phyloP scores from a whole-genome alignment of 2,888 invertebrate species.

The Pyralis farinalis region DNA sequence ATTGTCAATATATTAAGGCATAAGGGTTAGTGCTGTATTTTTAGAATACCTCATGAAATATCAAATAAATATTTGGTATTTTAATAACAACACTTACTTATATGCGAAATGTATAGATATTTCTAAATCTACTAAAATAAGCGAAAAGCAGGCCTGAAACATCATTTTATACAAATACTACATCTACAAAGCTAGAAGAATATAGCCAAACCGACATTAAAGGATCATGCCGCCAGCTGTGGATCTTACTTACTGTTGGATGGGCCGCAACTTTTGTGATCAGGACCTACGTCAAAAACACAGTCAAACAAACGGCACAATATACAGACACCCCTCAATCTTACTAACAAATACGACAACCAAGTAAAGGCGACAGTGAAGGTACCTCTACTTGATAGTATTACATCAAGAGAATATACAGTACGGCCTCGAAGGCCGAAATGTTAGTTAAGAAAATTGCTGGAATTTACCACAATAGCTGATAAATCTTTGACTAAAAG shows the following conservation, averaged over 20 bases:
- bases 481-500: conserved; percentile 47
- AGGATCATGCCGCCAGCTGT: conserved; percentile 64
- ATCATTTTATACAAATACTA: conserved; percentile 41
- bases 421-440: conserved; percentile 25
- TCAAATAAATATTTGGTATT: too few species aligned
- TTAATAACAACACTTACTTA: too few species aligned
- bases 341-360: conserved; percentile 45
- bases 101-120: too few species aligned
- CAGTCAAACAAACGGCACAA: conserved; percentile 76
- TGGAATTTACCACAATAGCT: conserved; percentile 65
- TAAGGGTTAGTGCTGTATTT: too few species aligned
- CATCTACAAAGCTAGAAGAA: conserved; percentile 65
- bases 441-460: conserved; percentile 65
- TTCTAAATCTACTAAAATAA: conserved; percentile 19
- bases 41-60: too few species aligned
- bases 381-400: conserved; percentile 44
- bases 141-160: conserved; percentile 53
- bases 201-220: conserved; percentile 65
- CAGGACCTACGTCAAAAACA: conserved; percentile 81
- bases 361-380: conserved; percentile 43
- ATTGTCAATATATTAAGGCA: too few species aligned
- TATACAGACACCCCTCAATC: conserved; percentile 49
- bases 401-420: conserved; percentile 55
- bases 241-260: conserved; percentile 78
- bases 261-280: conserved; percentile 79